Evolutionary conservation across 2,888 invertebrate genomes (phyloP).

Genomic region (Anoplius nigerrimus): DNA sequence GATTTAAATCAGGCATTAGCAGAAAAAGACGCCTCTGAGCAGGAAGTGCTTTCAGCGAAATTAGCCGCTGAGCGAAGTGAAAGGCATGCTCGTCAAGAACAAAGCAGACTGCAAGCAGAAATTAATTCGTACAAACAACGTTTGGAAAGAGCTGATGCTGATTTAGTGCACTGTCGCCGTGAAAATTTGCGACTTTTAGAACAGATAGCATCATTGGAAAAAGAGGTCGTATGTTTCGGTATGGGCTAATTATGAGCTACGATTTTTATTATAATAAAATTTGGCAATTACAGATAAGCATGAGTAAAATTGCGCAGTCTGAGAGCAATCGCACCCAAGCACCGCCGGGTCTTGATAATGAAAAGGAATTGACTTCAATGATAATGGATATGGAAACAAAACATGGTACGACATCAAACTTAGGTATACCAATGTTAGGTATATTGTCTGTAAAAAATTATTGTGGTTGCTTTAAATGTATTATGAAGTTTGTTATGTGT

Average conservation of each 20-base stretch:
- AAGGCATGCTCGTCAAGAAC: constrained; percentile 86
- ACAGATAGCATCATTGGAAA: constrained; percentile 86
- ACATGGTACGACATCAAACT: constrained; percentile 81
- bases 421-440: constrained; percentile 70
- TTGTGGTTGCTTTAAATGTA: constrained; percentile 15
- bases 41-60: constrained; percentile 85
- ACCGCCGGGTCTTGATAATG: constrained; percentile 66
- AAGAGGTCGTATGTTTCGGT: constrained; percentile 79
- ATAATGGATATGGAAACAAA: constrained; percentile 88
- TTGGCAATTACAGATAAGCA: constrained; percentile 65
- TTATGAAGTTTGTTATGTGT: constrained; percentile 57
- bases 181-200: constrained; percentile 87
- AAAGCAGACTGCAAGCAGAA: constrained; percentile 85
- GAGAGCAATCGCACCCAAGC: constrained; percentile 51
- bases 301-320: constrained; percentile 68
- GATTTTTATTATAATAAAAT: too few species aligned
- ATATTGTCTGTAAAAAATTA: constrained; percentile 63
- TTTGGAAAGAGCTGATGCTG: constrained; percentile 87
- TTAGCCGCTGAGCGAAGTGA: constrained; percentile 81
- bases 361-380: constrained; percentile 85
- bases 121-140: constrained; percentile 79
- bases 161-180: constrained; percentile 86
- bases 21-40: constrained; percentile 87
- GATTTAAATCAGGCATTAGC: constrained; percentile 86
- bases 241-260: background rate